These are phyloP conservation scores for Burhinus oedicnemus DNA, from an alignment of 2,113 vertebrate species.

Conservation along the genomic window DNA sequence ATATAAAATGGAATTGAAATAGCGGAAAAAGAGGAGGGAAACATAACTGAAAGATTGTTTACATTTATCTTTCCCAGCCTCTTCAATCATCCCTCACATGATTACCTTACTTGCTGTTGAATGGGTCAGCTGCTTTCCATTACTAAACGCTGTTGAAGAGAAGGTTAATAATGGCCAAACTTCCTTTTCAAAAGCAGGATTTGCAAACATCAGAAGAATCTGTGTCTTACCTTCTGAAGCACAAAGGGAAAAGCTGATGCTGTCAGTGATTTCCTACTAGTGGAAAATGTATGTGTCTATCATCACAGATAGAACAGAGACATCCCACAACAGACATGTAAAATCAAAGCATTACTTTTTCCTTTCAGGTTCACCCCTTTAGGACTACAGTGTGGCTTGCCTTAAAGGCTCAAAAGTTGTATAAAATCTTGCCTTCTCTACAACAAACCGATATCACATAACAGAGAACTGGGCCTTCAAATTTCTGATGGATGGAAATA, in stretches of 20 bases:
- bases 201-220: neutral
- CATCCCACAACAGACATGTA: neutral
- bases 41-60: neutral
- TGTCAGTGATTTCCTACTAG: neutral
- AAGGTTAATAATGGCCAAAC: neutral
- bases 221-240: neutral
- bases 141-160: neutral
- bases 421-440: neutral
- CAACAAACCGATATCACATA: neutral
- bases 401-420: neutral
- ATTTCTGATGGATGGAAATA: neutral
- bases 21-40: neutral
- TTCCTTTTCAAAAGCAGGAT: neutral
- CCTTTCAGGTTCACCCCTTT: neutral
- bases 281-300: neutral
- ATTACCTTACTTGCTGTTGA: neutral
- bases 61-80: neutral
- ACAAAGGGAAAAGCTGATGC: neutral
- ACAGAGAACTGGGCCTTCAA: neutral
- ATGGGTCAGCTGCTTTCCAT: neutral
- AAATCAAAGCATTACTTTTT: neutral
- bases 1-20: neutral
- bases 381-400: neutral
- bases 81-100: neutral
- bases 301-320: neutral